Evolutionary conservation across 2,113 vertebrate species (phyloP).

Genomic region (Physeter macrocephalus): DNA sequence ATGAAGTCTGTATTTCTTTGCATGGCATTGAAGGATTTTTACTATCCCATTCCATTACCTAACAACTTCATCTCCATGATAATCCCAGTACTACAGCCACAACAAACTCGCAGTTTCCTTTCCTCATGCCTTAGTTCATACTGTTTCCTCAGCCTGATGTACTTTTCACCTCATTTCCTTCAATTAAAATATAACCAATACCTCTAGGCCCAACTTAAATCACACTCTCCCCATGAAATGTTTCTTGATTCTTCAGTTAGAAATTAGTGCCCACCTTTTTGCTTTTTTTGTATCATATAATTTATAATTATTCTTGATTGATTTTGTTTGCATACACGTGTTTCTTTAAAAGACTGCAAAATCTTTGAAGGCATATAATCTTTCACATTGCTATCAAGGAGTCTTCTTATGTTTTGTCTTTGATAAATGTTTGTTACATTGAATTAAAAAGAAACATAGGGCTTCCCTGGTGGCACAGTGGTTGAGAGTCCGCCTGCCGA

Average conservation of each 20-base stretch:
- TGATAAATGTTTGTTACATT: not conserved
- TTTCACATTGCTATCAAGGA: not conserved
- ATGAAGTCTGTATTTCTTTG: not conserved
- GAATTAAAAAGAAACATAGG: not conserved
- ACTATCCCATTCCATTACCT: not conserved
- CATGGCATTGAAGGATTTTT: not conserved
- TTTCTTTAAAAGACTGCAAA: not conserved
- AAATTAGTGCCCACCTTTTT: not conserved
- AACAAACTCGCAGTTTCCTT: not conserved
- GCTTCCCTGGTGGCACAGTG: too few species aligned
- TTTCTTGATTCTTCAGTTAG: not conserved
- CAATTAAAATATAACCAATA: not conserved
- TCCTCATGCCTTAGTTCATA: not conserved
- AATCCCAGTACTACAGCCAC: not conserved
- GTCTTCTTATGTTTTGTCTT: not conserved
- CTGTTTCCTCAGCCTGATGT: not conserved
- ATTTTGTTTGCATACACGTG: not conserved
- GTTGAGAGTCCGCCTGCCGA: too few species aligned
- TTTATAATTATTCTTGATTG: not conserved
- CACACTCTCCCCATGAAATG: not conserved
- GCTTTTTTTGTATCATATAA: not conserved
- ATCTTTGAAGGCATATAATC: not conserved
- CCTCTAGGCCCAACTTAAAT: not conserved
- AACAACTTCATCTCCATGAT: not conserved
- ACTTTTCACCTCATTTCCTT: not conserved